Conservation (phyloP, 64 coral and sea anemone species). For the Porites lutea region DNA sequence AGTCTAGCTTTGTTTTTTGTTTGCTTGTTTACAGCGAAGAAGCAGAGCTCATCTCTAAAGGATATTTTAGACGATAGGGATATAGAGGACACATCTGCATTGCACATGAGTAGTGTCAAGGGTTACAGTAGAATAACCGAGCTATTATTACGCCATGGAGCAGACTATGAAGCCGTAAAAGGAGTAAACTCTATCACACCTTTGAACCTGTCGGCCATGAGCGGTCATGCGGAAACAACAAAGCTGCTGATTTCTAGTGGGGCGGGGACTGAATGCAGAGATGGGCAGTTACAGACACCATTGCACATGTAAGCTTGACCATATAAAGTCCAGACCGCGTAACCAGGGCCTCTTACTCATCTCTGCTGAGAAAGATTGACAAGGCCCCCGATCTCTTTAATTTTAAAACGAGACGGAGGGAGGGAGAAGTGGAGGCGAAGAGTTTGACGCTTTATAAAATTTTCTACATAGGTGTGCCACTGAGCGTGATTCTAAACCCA, state of each 20-base stretch:
- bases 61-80: constrained; percentile 38
- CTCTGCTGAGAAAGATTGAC: too few relatives aligned
- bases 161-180: constrained; percentile 5
- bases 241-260: constrained; percentile 37
- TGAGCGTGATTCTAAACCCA: too few relatives aligned
- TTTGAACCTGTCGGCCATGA: constrained; percentile 10
- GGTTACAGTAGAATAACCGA: background rate
- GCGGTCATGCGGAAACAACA: constrained; percentile 25
- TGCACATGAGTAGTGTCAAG: constrained; percentile 31
- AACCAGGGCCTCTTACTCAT: too few relatives aligned
- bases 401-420: too few relatives aligned
- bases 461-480: too few relatives aligned
- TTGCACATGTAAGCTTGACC: constrained; percentile 20
- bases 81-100: constrained; percentile 26
- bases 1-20: background rate
- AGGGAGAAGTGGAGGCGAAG: too few relatives aligned
- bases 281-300: constrained; percentile 44
- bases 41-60: background rate
- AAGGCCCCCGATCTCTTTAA: too few relatives aligned
- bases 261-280: background rate
- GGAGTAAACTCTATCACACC: background rate
- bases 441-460: too few relatives aligned
- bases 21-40: constrained; percentile 17
- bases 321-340: background rate
- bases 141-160: constrained; percentile 41